These are phyloP conservation scores for Phylloscopus trochilus DNA, from an alignment of 2,113 vertebrate species.

Conservation along the genomic window DNA sequence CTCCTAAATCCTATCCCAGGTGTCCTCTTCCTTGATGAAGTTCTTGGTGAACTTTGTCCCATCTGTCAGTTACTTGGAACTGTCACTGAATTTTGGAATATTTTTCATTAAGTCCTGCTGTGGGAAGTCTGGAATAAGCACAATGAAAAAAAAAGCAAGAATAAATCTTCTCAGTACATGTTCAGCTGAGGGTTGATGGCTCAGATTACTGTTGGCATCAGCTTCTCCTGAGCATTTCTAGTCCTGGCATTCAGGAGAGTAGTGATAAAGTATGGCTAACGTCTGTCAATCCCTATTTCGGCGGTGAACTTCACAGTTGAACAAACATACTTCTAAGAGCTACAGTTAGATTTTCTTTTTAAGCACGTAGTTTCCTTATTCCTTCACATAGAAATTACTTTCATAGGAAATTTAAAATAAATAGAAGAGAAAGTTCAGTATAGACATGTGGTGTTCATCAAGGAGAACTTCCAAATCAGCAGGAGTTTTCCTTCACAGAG, in stretches of 20 bases:
- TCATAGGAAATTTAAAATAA: conserved; percentile 42
- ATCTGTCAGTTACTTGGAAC: not conserved
- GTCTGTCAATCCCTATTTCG: conserved; percentile 7
- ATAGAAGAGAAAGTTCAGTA: conserved; percentile 1
- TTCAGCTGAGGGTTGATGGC: not conserved
- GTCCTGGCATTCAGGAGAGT: not conserved
- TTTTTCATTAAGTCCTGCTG: not conserved
- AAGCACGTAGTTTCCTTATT: conserved; percentile 51
- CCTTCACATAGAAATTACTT: not conserved
- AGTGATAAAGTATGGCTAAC: not conserved
- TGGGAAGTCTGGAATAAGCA: not conserved
- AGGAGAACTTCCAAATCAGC: conserved; percentile 11
- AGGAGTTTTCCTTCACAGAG: not conserved
- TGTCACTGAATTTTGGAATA: not conserved
- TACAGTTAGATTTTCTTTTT: conserved; percentile 53
- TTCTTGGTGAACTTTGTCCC: not conserved
- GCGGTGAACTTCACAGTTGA: conserved; percentile 26
- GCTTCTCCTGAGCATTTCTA: not conserved
- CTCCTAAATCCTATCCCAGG: not conserved
- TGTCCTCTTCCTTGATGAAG: not conserved
- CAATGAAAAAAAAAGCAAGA: not conserved
- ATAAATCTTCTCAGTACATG: not conserved
- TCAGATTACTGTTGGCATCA: conserved; percentile 22
- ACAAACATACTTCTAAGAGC: conserved; percentile 57
- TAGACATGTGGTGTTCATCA: conserved; percentile 12